Evolutionary conservation across 2,888 invertebrate species (phyloP).

Genomic region (Brachyptera putata): DNA sequence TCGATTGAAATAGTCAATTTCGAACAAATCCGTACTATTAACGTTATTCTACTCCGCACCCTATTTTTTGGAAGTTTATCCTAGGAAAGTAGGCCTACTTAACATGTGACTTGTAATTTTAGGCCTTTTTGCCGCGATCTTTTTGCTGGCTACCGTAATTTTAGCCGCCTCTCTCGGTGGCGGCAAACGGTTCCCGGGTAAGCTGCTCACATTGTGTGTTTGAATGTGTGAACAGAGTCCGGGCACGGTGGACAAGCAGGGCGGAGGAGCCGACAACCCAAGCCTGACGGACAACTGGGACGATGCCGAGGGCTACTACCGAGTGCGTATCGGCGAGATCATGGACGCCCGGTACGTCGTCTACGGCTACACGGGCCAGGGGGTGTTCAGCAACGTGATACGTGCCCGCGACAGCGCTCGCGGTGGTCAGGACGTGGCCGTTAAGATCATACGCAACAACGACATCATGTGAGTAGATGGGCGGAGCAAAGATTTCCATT

Average conservation of each 20-base stretch:
- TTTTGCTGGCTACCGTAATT: too few relatives aligned
- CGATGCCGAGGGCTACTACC: slow-evolving; percentile 98
- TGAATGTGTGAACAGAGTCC: slow-evolving; percentile 70
- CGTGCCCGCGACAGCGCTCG: slow-evolving; percentile 87
- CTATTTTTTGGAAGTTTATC: too few relatives aligned
- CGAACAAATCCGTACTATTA: too few relatives aligned
- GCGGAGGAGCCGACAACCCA: slow-evolving; percentile 65
- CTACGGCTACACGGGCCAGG: slow-evolving; percentile 97
- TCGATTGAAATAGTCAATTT: too few relatives aligned
- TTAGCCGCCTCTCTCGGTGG: too few relatives aligned
- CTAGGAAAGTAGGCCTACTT: too few relatives aligned
- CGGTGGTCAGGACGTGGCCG: slow-evolving; percentile 85
- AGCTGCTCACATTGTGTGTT: neutral
- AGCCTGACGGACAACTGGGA: slow-evolving; percentile 99
- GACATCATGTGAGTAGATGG: slow-evolving; percentile 85
- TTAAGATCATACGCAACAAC: slow-evolving; percentile 98
- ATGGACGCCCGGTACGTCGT: slow-evolving; percentile 90
- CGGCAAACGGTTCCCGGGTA: neutral
- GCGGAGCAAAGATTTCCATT: too few relatives aligned
- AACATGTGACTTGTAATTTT: too few relatives aligned
- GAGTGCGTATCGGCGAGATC: slow-evolving; percentile 91
- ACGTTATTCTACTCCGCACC: too few relatives aligned
- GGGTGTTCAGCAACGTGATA: slow-evolving; percentile 97
- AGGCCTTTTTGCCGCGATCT: too few relatives aligned
- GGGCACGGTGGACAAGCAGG: slow-evolving; percentile 50